Conservation (phyloP, 2,888 invertebrate genomes). For the Drosophila koepferae region DNA sequence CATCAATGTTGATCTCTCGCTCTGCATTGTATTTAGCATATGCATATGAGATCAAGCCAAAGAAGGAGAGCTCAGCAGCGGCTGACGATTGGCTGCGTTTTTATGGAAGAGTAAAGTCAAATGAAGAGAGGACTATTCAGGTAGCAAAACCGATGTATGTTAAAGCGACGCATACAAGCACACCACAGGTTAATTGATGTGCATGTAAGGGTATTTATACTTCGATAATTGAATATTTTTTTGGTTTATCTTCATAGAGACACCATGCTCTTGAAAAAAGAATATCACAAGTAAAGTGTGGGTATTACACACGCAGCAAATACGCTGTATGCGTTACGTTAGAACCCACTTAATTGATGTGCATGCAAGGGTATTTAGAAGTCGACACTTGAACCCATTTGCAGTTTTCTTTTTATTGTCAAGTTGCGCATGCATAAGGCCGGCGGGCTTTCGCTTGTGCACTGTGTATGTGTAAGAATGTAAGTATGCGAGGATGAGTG, state of each 20-base stretch:
- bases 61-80: neutral
- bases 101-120: neutral
- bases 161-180: neutral
- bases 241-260: neutral
- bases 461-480: slow-evolving; percentile 11
- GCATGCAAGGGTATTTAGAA: slow-evolving; percentile 5
- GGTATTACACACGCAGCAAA: neutral
- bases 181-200: neutral
- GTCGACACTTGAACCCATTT: neutral
- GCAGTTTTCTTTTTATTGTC: slow-evolving; percentile 35
- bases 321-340: neutral
- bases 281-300: neutral
- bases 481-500: slow-evolving; percentile 3
- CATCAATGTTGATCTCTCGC: neutral
- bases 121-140: too few relatives aligned
- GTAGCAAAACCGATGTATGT: neutral
- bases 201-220: neutral
- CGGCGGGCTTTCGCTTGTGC: slow-evolving; percentile 39
- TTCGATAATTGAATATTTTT: neutral
- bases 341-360: neutral
- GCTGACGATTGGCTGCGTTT: neutral
- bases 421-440: slow-evolving; percentile 55
- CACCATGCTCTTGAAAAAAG: neutral
- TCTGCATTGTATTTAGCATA: neutral
- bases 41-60: neutral